Base-by-base conservation (phyloP, 2,797 vertebrate species). In the Protosalanx chinensis region DNA sequence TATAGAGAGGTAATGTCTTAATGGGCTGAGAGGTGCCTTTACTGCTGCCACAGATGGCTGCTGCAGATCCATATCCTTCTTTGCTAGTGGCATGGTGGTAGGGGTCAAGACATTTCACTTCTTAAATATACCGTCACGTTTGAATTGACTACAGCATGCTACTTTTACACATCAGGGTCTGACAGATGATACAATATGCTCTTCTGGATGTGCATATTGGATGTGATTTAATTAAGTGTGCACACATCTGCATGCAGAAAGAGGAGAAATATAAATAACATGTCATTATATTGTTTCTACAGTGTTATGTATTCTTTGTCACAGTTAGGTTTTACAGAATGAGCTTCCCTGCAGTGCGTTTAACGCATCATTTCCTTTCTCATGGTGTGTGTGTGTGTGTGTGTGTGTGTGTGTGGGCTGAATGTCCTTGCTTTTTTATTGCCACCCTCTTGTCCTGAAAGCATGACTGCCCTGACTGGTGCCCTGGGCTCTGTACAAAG, bases 391-490 rank as follows among this genome's bases (percentile, higher is more conserved):
- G 33, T 35, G 2, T 35, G 33, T 4, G 33, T 35, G 33, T 4
- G 41, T 10, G 41, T 41, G 37, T 41, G 37, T 77, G 74, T 61
- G 27, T 46, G 32, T 68, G 5, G 49, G 58, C 18, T 57, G 71
- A 67, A 71, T 84, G 86, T 84, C 87, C 87, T 88, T 86, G 86
- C 76, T n/a, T 86, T 86, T 91, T 90, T 90, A 90, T 88, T 83
- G 82, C 85, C 77, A 68, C 57, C 0, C 81, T 76, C 72, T 79
- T 13, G 82, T 86, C 86, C 85, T 88, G 86, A 82, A 78, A 82
- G 85, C 86, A 81, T 83, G 82, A 76, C 73, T 89, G 79, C 79
- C 82, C 83, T 84, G 80, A 85, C 78, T 32, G 53, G 69, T 64
- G 82, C 76, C 81, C 66, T 66, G 84, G 81, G 85, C 79, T 81